Evolutionary conservation across 1,140 invertebrate genomes (phyloP), one percentile per base, ranked within the genome.

Genomic region (Pinna nobilis): DNA sequence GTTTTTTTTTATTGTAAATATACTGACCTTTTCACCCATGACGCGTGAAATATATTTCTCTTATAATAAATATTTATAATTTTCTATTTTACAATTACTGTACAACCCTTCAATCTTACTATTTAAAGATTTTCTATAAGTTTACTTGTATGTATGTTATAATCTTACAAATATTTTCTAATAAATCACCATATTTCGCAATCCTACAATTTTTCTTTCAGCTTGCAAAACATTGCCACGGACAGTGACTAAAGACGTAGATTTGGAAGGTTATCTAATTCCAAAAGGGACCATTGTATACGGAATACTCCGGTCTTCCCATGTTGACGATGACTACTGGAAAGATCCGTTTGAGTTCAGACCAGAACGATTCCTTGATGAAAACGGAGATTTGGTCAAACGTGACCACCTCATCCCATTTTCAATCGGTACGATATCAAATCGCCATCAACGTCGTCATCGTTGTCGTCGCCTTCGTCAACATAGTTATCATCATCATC

Each of bases 311-410:
- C 78, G 82, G 47, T 74, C 70, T 20, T 71, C 82, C n/a, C 74
- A 82, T 51, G 78, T 81, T 50, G 88, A 90, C 77, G 77, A 78
- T 0, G 71, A 76, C 9, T 3, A 80, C 1, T 95, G 93, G 93
- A 89, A 90, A 1, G 91, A 94, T 85, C 93, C 94, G 0, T 88
- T 93, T 49, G 88, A 90, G 33, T 95, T 94, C 76, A 87, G 91
- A 1, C 94, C 94, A 0, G 93, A 94, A 76, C 87, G 94, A 60
- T 90, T 90, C 77, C 69, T 90, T 32, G 70, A 78, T 37, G 55
- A 78, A 35, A 69, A 85, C 37, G 39, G 32, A 15, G 85, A 82
- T 4, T 79, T 73, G 39, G 32, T 83, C 15, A 51, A 28, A 18
- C 64, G 75, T 30, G 69, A 76, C 15, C 59, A 60, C 47, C 64